phyloP scores from a whole-genome alignment of 2,797 vertebrate species.

The Huso huso region DNA sequence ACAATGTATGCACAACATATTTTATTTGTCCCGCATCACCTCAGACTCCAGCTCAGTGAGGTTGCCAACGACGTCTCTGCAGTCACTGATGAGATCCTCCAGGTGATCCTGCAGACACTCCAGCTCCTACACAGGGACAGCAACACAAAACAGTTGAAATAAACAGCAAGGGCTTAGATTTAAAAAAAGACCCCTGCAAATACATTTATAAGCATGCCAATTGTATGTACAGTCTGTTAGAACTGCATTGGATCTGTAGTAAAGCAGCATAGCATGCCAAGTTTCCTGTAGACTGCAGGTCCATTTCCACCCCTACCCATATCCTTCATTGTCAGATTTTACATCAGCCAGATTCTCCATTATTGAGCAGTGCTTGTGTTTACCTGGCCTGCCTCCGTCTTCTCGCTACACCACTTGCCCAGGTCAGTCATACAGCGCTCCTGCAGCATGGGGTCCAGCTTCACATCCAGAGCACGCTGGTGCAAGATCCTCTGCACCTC shows the following conservation, averaged over 20 bases:
- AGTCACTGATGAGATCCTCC: conserved; percentile 76
- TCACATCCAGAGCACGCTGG: conserved; percentile 92
- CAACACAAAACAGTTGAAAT: not conserved
- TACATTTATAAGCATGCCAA: not conserved
- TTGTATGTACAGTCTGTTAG: not conserved
- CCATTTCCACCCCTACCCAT: too few species aligned
- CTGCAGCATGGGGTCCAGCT: conserved; percentile 86
- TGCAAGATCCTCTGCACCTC: conserved; percentile 94
- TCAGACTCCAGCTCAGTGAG: conserved; percentile 90
- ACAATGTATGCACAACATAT: not conserved
- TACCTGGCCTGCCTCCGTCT: conserved; percentile 84
- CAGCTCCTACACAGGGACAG: conserved; percentile 61
- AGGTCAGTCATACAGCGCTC: conserved; percentile 88
- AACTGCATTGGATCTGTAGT: too few species aligned
- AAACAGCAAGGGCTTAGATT: not conserved
- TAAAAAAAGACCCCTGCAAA: not conserved
- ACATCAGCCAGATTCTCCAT: not conserved
- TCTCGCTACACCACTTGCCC: conserved; percentile 97
- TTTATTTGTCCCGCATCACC: conserved; percentile 42
- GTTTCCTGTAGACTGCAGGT: not conserved
- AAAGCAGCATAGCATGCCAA: too few species aligned
- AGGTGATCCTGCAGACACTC: conserved; percentile 93
- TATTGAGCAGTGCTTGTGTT: not conserved
- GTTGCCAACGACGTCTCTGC: conserved; percentile 85
- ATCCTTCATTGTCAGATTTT: not conserved